Conservation (phyloP, 2,888 invertebrate species). For the Metallyticus violacea region DNA sequence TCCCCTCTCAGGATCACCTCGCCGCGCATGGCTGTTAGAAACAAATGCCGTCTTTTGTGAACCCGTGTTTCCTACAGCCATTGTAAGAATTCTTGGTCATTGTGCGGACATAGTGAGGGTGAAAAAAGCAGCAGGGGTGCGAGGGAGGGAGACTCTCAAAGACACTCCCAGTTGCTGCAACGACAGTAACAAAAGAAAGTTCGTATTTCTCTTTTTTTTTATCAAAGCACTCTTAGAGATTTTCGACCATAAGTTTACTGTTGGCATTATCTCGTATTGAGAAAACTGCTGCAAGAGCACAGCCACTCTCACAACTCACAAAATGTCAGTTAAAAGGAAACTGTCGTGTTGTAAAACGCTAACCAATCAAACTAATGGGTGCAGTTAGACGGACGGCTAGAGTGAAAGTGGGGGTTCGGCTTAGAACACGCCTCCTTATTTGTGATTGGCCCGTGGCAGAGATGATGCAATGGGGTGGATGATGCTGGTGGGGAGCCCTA, state of each 20-base stretch:
- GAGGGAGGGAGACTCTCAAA: background rate
- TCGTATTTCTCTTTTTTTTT: background rate
- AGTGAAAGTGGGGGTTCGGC: background rate
- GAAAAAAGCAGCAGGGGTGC: background rate
- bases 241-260: background rate
- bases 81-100: background rate
- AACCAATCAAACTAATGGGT: slow-evolving; percentile 14
- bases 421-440: background rate
- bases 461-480: background rate
- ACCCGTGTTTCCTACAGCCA: background rate
- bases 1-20: too few species aligned
- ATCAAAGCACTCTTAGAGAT: background rate
- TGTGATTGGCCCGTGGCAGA: background rate
- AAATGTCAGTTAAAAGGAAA: background rate
- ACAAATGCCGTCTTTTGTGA: background rate
- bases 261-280: background rate
- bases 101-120: background rate
- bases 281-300: background rate
- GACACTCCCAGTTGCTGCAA: background rate
- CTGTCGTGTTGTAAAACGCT: background rate
- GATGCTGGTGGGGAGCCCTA: background rate
- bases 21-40: slow-evolving; percentile 12
- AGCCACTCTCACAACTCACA: background rate
- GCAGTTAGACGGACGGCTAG: background rate
- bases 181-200: background rate